Base-by-base conservation (phyloP, 1,140 invertebrate genomes). In the Hycleus phaleratus region DNA sequence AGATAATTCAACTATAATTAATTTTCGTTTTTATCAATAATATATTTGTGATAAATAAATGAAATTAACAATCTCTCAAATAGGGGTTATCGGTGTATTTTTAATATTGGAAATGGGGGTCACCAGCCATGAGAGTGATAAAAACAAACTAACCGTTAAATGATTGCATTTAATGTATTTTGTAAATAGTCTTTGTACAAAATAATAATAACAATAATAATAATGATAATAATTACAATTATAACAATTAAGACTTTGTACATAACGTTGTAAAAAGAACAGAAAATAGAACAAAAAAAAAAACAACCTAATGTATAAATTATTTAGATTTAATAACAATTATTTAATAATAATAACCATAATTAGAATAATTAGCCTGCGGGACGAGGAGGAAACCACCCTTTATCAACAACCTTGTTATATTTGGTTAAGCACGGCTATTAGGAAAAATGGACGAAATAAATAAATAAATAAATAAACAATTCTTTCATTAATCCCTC, bases 181-280 rank as follows among this genome's bases (percentile, higher is more conserved):
- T 55, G 52, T 55, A 55, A 55, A 55, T 55, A 55, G 26, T 53
- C 44, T 55, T 55, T 55, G 52, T 55, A 55, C 52, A 55, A 55
- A 53, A 38, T 42, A 42, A 11, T 42, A 42, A n/a, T n/a, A 42
- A 7, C 2, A 11, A n/a, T n/a, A 42, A 42, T 42, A 42, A 42
- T 42, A 6, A n/a, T 42, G 5, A 42, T 42, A 8, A 42, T n/a
- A 11, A 11, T 42, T 42, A n/a, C 10, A 42, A n/a, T 10, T 42
- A 42, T 42, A 7, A n/a, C 10, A 42, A n/a, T 10, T 42, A 42
- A 42, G 10, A n/a, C 11, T 38, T 47, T 55, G 45, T 46, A 55
- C 47, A 55, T 55, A 55, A 46, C 18, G 44, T 46, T 46, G 43
- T 53, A 59, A 59, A 49, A 44, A 39, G 38, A 12, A 53, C 25